Percentiles rank a stretch among this genome's conserved stretches.
phyloP scores from a whole-genome alignment of 1,140 invertebrate genomes.

The Notospermus geniculatus region DNA sequence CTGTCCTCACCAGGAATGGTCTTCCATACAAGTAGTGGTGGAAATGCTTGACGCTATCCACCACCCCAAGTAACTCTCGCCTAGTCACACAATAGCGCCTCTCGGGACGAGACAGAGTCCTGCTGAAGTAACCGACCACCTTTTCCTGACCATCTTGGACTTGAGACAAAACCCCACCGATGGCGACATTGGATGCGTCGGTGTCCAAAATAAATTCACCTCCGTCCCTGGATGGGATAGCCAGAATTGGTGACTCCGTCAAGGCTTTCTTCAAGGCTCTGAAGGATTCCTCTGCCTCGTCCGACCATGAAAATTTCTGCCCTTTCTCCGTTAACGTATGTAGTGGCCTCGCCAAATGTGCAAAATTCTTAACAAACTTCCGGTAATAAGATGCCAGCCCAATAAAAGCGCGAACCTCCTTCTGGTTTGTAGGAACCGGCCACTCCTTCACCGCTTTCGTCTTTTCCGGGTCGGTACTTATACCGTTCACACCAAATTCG shows the following conservation, averaged over 20 bases:
- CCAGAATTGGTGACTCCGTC: too few relatives aligned
- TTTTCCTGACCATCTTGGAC: constrained; percentile 26
- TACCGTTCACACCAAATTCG: constrained; percentile 29
- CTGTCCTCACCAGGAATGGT: background rate
- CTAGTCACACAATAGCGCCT: background rate
- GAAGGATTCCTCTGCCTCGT: too few relatives aligned
- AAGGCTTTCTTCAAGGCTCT: too few relatives aligned
- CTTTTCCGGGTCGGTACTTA: constrained; percentile 29
- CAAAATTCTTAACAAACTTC: too few relatives aligned
- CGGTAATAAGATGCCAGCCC: too few relatives aligned
- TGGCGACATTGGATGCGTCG: constrained; percentile 27
- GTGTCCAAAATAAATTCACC: constrained; percentile 32
- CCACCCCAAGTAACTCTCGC: background rate
- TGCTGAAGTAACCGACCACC: constrained; percentile 31
- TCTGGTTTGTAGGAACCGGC: too few relatives aligned
- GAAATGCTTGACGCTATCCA: background rate
- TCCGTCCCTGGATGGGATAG: too few relatives aligned
- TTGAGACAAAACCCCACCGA: constrained; percentile 42
- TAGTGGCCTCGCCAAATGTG: too few relatives aligned
- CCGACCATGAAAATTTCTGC: too few relatives aligned
- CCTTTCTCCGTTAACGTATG: too few relatives aligned
- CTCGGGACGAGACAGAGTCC: constrained; percentile 17
- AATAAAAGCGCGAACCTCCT: too few relatives aligned
- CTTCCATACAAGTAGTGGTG: background rate
- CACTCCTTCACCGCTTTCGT: too few relatives aligned